Evolutionary conservation across 2,797 vertebrate genomes (phyloP).

Genomic region (Anguilla pacifica): DNA sequence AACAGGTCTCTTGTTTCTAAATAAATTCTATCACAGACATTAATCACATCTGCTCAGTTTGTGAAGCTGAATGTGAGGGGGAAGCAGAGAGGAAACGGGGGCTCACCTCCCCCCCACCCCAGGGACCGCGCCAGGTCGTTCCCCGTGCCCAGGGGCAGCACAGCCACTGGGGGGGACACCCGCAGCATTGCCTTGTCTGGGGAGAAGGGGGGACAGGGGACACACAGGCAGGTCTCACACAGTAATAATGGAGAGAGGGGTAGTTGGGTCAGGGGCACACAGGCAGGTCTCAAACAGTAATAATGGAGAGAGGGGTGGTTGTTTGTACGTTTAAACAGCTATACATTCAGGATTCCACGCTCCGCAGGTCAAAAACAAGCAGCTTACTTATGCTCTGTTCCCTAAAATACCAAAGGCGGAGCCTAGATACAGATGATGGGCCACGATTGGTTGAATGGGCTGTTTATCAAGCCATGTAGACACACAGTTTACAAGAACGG

Average conservation of each 20-base stretch:
- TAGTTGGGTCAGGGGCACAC: too few relatives aligned
- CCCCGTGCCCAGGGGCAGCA: conserved; percentile 90
- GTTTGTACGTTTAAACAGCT: background rate
- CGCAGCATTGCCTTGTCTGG: conserved; percentile 83
- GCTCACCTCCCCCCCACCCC: conserved; percentile 91
- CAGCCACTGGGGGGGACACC: conserved; percentile 81
- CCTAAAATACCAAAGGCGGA: background rate
- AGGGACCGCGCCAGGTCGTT: conserved; percentile 93
- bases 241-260: too few relatives aligned
- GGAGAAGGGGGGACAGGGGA: conserved; percentile 11
- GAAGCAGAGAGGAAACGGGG: background rate
- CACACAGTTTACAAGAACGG: background rate
- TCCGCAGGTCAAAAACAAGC: background rate
- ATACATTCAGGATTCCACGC: background rate
- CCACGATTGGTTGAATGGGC: background rate
- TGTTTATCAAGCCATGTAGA: background rate
- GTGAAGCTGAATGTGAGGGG: too few relatives aligned
- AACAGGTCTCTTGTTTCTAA: background rate
- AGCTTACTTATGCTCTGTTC: background rate
- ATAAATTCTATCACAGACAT: background rate
- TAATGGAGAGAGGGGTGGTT: background rate
- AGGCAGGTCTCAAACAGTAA: background rate
- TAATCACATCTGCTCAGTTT: background rate
- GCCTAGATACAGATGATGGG: background rate
- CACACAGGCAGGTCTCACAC: background rate